phyloP scores from a whole-genome alignment of 2,113 vertebrate species.

The Alligator sinensis region DNA sequence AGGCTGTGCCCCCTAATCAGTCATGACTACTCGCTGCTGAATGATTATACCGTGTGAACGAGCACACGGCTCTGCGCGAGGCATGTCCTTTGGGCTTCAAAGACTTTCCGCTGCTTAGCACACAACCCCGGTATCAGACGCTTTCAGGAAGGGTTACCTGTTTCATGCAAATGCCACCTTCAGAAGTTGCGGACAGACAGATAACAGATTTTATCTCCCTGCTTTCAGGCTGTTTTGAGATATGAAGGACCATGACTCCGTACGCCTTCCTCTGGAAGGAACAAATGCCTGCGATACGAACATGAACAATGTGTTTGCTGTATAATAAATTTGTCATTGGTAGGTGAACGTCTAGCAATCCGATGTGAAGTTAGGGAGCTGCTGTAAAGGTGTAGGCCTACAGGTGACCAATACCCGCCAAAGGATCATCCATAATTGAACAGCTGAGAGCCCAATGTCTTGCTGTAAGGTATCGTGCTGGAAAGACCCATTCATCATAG shows the following conservation, averaged over 20 bases:
- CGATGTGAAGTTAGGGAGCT: neutral
- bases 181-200: neutral
- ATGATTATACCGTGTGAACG: neutral
- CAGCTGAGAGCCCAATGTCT: neutral
- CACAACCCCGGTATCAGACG: rapidly evolving
- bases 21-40: neutral
- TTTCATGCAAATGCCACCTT: rapidly evolving
- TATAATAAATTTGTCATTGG: neutral
- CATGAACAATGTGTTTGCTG: neutral
- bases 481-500: constrained; percentile 81
- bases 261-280: neutral
- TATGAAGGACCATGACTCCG: neutral
- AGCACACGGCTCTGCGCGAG: rapidly evolving
- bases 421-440: constrained; percentile 11
- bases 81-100: neutral
- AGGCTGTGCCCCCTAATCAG: neutral
- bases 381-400: constrained; percentile 5
- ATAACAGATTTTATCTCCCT: neutral
- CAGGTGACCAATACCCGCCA: constrained; percentile 37
- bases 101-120: neutral
- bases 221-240: neutral
- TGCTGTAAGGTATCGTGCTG: constrained; percentile 6
- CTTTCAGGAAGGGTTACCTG: neutral
- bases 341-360: neutral
- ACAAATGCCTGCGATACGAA: neutral